phyloP scores from a whole-genome alignment of 1,140 invertebrate genomes.

The Papilio aristodemus region DNA sequence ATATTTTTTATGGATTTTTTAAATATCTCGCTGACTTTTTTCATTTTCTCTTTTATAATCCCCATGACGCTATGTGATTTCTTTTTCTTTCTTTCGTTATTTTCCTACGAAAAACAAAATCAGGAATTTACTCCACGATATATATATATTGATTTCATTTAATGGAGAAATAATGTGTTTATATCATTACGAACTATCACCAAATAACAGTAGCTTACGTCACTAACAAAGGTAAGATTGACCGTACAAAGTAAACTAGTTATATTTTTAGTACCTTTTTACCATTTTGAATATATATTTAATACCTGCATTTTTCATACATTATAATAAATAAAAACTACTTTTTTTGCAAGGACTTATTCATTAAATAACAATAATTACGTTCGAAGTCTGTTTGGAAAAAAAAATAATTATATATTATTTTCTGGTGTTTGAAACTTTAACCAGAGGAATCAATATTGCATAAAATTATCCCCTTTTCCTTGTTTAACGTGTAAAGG shows the following conservation, averaged over 20 bases:
- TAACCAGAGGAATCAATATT: too few relatives aligned
- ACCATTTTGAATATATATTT: too few relatives aligned
- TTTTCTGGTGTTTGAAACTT: too few relatives aligned
- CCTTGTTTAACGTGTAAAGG: neutral
- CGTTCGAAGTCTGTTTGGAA: too few relatives aligned
- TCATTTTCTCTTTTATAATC: conserved; percentile 31
- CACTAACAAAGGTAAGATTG: too few relatives aligned
- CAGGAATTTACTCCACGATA: neutral
- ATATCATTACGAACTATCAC: neutral
- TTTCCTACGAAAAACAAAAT: conserved; percentile 10
- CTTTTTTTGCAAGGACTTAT: too few relatives aligned
- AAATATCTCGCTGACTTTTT: conserved; percentile 42
- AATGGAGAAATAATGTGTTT: neutral
- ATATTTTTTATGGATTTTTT: conserved; percentile 39
- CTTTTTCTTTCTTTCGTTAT: conserved; percentile 5
- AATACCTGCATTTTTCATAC: too few relatives aligned
- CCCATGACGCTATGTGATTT: conserved; percentile 2
- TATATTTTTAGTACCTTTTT: too few relatives aligned
- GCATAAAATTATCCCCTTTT: neutral
- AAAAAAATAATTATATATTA: too few relatives aligned
- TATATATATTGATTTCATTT: neutral
- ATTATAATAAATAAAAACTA: too few relatives aligned
- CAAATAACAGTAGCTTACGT: neutral
- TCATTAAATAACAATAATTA: too few relatives aligned
- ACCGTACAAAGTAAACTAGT: too few relatives aligned